phyloP scores from a whole-genome alignment of 2,888 invertebrate genomes.

The Dolichomitus sp. region DNA sequence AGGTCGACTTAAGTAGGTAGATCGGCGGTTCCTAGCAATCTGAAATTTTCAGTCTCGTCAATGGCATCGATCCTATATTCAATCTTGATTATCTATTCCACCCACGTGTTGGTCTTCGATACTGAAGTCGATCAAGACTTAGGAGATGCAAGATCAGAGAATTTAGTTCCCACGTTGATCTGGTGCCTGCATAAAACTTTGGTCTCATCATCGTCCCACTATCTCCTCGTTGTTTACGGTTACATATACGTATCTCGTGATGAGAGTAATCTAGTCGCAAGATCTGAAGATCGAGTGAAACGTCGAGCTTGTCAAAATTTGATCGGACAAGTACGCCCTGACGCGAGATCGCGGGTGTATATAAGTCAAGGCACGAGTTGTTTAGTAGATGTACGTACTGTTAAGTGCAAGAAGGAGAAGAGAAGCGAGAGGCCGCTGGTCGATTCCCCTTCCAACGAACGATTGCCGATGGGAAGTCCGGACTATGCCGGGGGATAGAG shows the following conservation, averaged over 20 bases:
- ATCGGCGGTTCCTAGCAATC: neutral
- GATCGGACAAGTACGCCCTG: conserved; percentile 80
- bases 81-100: conserved; percentile 8
- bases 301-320: conserved; percentile 82
- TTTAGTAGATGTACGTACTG: conserved; percentile 33
- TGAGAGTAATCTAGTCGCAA: conserved; percentile 32
- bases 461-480: conserved; percentile 65
- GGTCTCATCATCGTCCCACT: conserved; percentile 16
- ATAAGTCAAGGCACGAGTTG: conserved; percentile 47
- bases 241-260: conserved; percentile 9
- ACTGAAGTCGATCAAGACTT: neutral
- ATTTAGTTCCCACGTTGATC: conserved; percentile 49
- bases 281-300: conserved; percentile 71
- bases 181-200: neutral
- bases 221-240: conserved; percentile 16
- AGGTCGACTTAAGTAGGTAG: neutral
- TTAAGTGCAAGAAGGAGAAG: conserved; percentile 49
- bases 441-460: conserved; percentile 51
- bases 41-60: neutral
- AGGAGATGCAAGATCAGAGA: conserved; percentile 5
- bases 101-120: neutral
- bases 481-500: conserved; percentile 60
- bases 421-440: conserved; percentile 37
- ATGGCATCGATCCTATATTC: conserved; percentile 27
- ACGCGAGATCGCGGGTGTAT: conserved; percentile 32